A percentile compares a stretch with the other conserved stretches of the same genome.
phyloP scores from a whole-genome alignment of 2,888 invertebrate genomes.

The Lysandra bellargus region DNA sequence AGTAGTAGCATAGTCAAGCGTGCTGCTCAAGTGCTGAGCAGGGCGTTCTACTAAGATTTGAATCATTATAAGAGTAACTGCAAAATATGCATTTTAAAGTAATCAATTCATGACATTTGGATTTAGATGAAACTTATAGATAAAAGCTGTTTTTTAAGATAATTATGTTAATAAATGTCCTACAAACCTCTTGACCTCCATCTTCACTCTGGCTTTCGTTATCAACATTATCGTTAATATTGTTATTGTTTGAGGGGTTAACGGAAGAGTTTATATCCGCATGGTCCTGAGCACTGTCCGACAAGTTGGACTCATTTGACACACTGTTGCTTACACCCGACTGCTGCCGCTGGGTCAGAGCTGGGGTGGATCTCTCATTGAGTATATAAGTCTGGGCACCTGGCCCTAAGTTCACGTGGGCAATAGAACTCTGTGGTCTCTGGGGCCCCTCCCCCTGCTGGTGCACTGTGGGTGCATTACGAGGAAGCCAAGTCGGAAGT shows the following conservation, averaged over 20 bases:
- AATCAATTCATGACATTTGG: background rate
- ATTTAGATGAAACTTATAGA: background rate
- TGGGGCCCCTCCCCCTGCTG: constrained; percentile 59
- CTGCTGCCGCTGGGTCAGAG: constrained; percentile 49
- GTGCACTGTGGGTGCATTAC: constrained; percentile 63
- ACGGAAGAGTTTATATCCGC: constrained; percentile 68
- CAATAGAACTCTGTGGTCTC: constrained; percentile 70
- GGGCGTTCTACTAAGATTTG: too few species aligned
- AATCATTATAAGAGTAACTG: too few species aligned
- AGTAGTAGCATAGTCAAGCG: too few species aligned
- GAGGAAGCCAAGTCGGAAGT: constrained; percentile 70
- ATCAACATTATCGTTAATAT: constrained; percentile 70
- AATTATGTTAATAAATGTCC: background rate
- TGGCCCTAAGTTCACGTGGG: constrained; percentile 63
- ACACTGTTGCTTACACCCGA: constrained; percentile 57
- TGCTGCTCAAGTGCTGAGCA: too few species aligned
- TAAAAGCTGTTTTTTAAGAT: background rate
- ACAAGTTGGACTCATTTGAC: constrained; percentile 61
- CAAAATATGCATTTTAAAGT: background rate
- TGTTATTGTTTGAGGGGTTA: constrained; percentile 72
- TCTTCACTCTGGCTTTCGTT: constrained; percentile 75
- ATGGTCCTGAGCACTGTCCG: constrained; percentile 57
- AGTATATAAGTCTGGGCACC: constrained; percentile 61
- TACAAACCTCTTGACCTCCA: constrained; percentile 66
- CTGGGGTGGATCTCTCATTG: constrained; percentile 56